Base-by-base conservation (phyloP, 2,113 vertebrate genomes). In the Rostratula benghalensis region DNA sequence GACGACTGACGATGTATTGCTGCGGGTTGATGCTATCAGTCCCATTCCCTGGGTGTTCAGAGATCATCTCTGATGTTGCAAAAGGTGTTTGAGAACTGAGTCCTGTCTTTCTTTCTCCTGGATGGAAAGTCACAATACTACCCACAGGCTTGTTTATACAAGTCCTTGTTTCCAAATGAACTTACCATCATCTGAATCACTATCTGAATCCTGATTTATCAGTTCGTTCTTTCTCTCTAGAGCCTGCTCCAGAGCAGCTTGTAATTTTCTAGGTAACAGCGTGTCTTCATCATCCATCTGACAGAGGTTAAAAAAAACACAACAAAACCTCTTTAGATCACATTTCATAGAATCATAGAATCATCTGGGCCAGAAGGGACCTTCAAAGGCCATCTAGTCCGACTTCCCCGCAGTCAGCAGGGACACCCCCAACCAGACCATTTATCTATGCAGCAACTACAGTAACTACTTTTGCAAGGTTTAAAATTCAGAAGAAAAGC, bases 241-340 rank as follows among this genome's bases (percentile, higher is more conserved):
- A 89, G 99, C 99, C 97, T 99, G 99, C 98, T 99, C 99, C 94
- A 99, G 98, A 97, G 99, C 99, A 17, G 99, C 98, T 97, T 99
- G 99, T 90, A 99, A 86, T 98, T 99, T 99, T 97, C 99, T 99
- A 73, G 99, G 99, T 96, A 99, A 98, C 68, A 99, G 96, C 1
- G 99, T 99, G 95, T 99, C 99, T 96, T 99, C 99, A 63, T 99
- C 99, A 89, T 99, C 99, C 99, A 99, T 99, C 99, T 99, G 92
- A 91, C 84, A 78, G 69, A 69, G 56, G 71, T 31, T 5, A 23
- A 45, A 35, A 18, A 76, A 53, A 83, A 31, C 17, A 51, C 10
- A 25, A n/a, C n/a, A n/a, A n/a, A n/a, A n/a, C n/a, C 37, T 8
- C 9, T 56, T 90, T 83, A 90, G 45, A 17, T 54, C 54, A 74